These are phyloP conservation scores for Eospalax fontanierii DNA, from an alignment of 2,797 vertebrate species.

Conservation along the genomic window DNA sequence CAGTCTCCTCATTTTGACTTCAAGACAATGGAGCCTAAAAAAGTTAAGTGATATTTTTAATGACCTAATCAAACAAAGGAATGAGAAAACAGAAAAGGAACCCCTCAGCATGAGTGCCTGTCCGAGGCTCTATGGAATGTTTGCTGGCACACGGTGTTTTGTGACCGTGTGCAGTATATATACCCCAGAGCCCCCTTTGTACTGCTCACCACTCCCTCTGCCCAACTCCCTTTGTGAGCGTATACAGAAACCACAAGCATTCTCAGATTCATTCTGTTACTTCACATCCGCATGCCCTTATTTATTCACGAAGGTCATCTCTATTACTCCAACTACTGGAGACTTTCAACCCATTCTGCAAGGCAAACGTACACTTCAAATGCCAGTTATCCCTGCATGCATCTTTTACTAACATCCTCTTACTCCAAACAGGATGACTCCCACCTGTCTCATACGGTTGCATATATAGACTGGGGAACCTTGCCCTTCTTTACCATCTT, in stretches of 20 bases:
- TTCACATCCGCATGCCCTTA: background rate
- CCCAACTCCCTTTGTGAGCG: accelerated
- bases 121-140: background rate
- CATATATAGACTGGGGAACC: background rate
- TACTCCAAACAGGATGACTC: background rate
- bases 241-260: background rate
- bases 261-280: background rate
- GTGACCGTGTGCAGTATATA: background rate
- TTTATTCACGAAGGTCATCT: background rate
- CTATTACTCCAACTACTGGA: background rate
- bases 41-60: slow-evolving; percentile 9
- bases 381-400: background rate
- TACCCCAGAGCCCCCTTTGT: background rate
- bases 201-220: background rate
- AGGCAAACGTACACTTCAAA: slow-evolving; percentile 14
- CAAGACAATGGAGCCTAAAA: background rate
- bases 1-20: slow-evolving; percentile 9
- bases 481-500: background rate
- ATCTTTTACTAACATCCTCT: background rate
- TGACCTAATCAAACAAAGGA: background rate
- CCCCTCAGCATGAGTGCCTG: background rate
- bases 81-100: background rate
- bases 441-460: background rate
- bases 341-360: background rate
- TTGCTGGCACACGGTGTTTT: background rate